phyloP scores from a whole-genome alignment of 2,113 vertebrate species.

The Rhineura floridana region DNA sequence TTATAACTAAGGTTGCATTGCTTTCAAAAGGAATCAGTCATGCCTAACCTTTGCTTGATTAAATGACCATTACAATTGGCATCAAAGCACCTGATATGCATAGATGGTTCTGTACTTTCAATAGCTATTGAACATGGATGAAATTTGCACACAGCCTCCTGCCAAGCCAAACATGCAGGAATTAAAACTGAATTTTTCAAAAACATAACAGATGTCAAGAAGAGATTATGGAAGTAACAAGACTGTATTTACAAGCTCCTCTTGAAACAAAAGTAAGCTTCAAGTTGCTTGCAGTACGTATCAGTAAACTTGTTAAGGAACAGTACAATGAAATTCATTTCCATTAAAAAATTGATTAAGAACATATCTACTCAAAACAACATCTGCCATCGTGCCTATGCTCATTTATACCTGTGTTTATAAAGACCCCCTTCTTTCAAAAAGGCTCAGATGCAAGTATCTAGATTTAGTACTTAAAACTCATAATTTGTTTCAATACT shows the following conservation, averaged over 20 bases:
- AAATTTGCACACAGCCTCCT: constrained; percentile 32
- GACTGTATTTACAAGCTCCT: constrained; percentile 66
- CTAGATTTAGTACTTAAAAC: constrained; percentile 61
- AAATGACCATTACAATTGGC: constrained; percentile 28
- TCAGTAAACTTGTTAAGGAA: constrained; percentile 66
- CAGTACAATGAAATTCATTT: constrained; percentile 72
- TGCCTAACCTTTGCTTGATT: background rate
- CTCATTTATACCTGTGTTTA: constrained; percentile 72
- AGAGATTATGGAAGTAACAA: constrained; percentile 35
- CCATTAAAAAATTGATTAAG: constrained; percentile 65
- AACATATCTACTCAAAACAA: constrained; percentile 66
- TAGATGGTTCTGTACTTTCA: constrained; percentile 3
- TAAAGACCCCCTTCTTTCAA: constrained; percentile 60
- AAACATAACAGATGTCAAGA: background rate
- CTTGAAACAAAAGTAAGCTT: constrained; percentile 36
- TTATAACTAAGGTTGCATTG: background rate
- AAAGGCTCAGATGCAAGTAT: constrained; percentile 64
- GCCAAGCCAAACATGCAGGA: constrained; percentile 14
- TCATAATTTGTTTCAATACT: constrained; percentile 63
- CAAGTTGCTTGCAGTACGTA: constrained; percentile 45
- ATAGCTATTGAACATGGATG: constrained; percentile 3
- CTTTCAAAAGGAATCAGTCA: background rate
- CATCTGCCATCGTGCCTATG: constrained; percentile 58
- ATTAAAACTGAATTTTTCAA: background rate
- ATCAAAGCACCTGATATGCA: constrained; percentile 4